phyloP scores from a whole-genome alignment of 2,113 vertebrate genomes.

The Salvelinus namaycush region DNA sequence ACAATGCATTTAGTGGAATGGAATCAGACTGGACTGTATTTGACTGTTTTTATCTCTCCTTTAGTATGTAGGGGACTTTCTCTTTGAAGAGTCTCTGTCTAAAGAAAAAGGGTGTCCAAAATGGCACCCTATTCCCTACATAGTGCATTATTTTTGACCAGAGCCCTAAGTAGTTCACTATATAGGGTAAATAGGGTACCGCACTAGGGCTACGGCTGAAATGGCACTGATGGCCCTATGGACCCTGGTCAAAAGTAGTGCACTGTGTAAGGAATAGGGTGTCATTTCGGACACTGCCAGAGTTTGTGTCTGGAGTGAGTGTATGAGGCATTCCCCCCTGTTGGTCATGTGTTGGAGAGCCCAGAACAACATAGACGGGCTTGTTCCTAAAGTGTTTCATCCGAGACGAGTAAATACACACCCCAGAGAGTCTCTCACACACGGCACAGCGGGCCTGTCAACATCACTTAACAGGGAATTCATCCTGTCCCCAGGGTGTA shows the following conservation, averaged over 20 bases:
- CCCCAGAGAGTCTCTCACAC: background rate
- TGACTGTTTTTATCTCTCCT: background rate
- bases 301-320: background rate
- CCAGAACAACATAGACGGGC: slow-evolving; percentile 40
- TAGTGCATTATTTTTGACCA: too few species aligned
- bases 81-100: too few species aligned
- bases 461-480: slow-evolving; percentile 54
- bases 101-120: too few species aligned
- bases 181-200: too few species aligned
- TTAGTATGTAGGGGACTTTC: too few species aligned
- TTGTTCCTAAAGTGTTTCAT: slow-evolving; percentile 58
- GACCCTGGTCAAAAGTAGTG: too few species aligned
- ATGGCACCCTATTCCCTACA: too few species aligned
- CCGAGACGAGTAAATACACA: slow-evolving; percentile 47
- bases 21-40: background rate
- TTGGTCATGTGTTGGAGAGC: slow-evolving; percentile 23
- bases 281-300: too few species aligned
- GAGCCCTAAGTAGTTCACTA: too few species aligned
- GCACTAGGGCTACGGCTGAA: too few species aligned
- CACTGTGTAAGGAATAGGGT: too few species aligned
- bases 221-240: too few species aligned
- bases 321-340: background rate
- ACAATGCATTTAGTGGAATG: background rate
- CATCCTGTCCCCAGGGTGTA: slow-evolving; percentile 40
- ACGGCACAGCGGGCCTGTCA: slow-evolving; percentile 54